Evolutionary conservation across 2,888 invertebrate species (phyloP), one percentile per base, ranked within the genome.

Genomic region (Muscina levida): DNA sequence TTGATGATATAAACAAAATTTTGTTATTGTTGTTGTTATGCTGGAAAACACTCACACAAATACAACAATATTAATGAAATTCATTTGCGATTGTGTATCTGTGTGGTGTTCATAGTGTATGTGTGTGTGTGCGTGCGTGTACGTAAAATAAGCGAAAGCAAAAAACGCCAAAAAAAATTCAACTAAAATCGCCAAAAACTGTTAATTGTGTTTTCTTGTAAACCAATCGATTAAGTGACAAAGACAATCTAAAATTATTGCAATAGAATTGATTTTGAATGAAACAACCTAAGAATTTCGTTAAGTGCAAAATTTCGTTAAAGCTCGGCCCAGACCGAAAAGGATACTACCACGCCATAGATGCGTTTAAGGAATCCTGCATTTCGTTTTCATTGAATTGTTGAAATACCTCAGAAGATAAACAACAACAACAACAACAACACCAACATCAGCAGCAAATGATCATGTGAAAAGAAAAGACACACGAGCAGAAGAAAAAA

Each of bases 1-100:
- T 77, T 73, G 59, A 62, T 72, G 67, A 80, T 53, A 76, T 42
- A 77, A 80, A 71, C 66, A 66, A 76, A 59, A 57, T 65, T 66
- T 67, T 56, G 37, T 37, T 70, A 44, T 53, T 31, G 46, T 67
- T 67, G 66, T 67, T 67, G 51, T 51, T 62, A 62, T 53, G 67
- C 37, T 67, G 71, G 26, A 22, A 48, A 22, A 26, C 31, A 56
- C n/a, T n/a, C 42, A 62, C 62, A 39, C 62, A 42, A 62, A 62
- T 37, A 62, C 62, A 42, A 62, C 42, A 62, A 22, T 17, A 62
- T 17, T 66, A 19, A n/a, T 51, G 65, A 66, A 74, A 65, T 48
- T 62, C 59, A 70, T 46, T 68, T n/a, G n/a, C 67, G 37, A 39
- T 62, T 62, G 51, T 65, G 65, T 72, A 48, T 72, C 62, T 62